Percentiles rank a stretch among this genome's conserved stretches.
These are phyloP conservation scores for Ditylenchus dipsaci DNA, from an alignment of 1,140 invertebrate species.

Conservation along the genomic window DNA sequence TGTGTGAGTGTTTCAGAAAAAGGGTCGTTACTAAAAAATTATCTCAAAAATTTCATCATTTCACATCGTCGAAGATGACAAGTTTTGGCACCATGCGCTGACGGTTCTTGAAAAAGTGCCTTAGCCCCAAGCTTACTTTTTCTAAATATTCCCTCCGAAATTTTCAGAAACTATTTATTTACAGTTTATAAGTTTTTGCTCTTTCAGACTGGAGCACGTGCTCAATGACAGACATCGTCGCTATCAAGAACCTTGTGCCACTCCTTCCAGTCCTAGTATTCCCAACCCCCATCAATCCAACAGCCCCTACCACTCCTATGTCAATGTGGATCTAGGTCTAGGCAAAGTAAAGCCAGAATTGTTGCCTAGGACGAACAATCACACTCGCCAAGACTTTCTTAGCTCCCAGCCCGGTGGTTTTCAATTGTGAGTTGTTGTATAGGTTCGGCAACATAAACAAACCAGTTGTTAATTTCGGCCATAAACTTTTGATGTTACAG, in stretches of 20 bases:
- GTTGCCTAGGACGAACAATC: constrained; percentile 27
- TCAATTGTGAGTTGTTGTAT: too few relatives aligned
- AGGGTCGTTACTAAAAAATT: background rate
- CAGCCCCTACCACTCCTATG: constrained; percentile 36
- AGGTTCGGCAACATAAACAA: too few relatives aligned
- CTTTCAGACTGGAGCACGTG: constrained; percentile 24
- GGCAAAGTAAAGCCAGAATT: constrained; percentile 8
- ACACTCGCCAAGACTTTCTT: constrained; percentile 20
- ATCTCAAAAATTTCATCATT: too few relatives aligned
- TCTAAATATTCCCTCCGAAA: background rate
- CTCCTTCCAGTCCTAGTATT: constrained; percentile 4
- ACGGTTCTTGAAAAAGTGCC: too few relatives aligned
- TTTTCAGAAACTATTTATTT: background rate
- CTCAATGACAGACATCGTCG: background rate
- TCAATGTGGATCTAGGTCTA: constrained; percentile 41
- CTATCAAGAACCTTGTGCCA: background rate
- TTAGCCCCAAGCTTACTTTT: too few relatives aligned
- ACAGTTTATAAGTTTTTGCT: background rate
- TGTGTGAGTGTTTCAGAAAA: constrained; percentile 41
- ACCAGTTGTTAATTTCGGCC: too few relatives aligned
- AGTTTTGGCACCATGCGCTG: background rate
- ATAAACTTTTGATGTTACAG: too few relatives aligned
- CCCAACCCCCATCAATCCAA: background rate
- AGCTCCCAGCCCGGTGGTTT: constrained; percentile 28
- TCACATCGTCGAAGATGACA: background rate